Evolutionary conservation across 1,140 invertebrate species (phyloP).

Genomic region (Cherax destructor): DNA sequence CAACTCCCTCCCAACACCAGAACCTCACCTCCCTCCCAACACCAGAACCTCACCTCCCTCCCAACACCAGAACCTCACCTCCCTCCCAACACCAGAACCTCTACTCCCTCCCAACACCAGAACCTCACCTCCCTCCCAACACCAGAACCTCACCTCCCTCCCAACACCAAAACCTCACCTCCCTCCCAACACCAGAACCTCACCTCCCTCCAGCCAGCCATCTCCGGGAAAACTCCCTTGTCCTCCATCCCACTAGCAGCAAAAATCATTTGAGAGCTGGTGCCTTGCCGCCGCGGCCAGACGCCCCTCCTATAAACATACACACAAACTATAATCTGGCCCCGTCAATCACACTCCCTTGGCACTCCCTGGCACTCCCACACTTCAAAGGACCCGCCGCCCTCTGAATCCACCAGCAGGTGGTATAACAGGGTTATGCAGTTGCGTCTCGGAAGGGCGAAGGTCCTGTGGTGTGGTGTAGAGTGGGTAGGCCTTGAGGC

Average conservation of each 20-base stretch:
- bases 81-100: neutral
- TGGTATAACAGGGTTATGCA: neutral
- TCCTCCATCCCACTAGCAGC: neutral
- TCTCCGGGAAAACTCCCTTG: neutral
- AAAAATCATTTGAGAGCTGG: slow-evolving; percentile 2
- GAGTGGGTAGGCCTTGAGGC: neutral
- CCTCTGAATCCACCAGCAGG: slow-evolving; percentile 31
- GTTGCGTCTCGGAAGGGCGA: neutral
- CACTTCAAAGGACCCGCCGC: slow-evolving; percentile 54
- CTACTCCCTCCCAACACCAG: neutral
- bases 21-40: too few species aligned
- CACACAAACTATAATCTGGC: slow-evolving; percentile 61
- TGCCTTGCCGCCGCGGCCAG: slow-evolving; percentile 29
- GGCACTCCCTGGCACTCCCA: slow-evolving; percentile 8
- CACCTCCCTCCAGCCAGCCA: neutral
- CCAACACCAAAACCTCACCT: too few species aligned
- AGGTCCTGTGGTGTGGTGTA: neutral
- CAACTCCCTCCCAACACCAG: neutral
- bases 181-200: neutral
- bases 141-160: neutral
- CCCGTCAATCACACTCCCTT: slow-evolving; percentile 40
- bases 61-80: too few species aligned
- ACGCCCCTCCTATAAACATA: slow-evolving; percentile 54
- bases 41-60: too few species aligned
- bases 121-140: too few species aligned